These are phyloP conservation scores for Monochamus saltuarius DNA, from an alignment of 1,140 invertebrate genomes.

Conservation along the genomic window DNA sequence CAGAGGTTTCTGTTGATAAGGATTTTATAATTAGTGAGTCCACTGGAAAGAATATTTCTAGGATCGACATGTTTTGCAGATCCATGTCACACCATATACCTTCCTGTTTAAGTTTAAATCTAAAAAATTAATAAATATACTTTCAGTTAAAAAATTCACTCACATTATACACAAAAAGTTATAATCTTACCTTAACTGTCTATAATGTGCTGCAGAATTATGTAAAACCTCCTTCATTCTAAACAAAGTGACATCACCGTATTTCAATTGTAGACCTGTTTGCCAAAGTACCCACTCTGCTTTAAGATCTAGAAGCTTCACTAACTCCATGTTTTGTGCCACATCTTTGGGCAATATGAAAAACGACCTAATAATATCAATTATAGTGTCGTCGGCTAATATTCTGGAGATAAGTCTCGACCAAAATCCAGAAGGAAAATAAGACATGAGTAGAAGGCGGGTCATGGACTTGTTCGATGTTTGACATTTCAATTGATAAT, in stretches of 20 bases:
- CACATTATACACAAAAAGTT: conserved; percentile 1
- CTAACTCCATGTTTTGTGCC: conserved; percentile 64
- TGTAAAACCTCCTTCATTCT: conserved; percentile 76
- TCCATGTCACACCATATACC: conserved; percentile 84
- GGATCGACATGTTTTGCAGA: conserved; percentile 75
- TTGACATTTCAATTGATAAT: conserved; percentile 42
- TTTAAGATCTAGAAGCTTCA: conserved; percentile 64
- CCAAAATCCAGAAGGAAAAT: conserved; percentile 98
- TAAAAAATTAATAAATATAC: conserved; percentile 38
- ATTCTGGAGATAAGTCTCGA: conserved; percentile 89
- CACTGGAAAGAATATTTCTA: conserved; percentile 86
- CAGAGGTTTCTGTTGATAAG: conserved; percentile 56
- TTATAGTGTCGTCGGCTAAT: conserved; percentile 84
- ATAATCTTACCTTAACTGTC: conserved; percentile 46
- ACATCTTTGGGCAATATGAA: conserved; percentile 67
- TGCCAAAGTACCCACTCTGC: conserved; percentile 96
- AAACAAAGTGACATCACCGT: conserved; percentile 78
- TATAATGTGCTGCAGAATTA: conserved; percentile 43
- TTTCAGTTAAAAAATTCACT: not conserved
- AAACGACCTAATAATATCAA: conserved; percentile 75
- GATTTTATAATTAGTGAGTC: conserved; percentile 73
- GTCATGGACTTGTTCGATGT: conserved; percentile 56
- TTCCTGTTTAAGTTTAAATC: conserved; percentile 76
- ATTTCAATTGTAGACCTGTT: conserved; percentile 85
- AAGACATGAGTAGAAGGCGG: conserved; percentile 85